Conservation (phyloP, 2,113 vertebrate genomes). For the Andinoacara biseriatus region DNA sequence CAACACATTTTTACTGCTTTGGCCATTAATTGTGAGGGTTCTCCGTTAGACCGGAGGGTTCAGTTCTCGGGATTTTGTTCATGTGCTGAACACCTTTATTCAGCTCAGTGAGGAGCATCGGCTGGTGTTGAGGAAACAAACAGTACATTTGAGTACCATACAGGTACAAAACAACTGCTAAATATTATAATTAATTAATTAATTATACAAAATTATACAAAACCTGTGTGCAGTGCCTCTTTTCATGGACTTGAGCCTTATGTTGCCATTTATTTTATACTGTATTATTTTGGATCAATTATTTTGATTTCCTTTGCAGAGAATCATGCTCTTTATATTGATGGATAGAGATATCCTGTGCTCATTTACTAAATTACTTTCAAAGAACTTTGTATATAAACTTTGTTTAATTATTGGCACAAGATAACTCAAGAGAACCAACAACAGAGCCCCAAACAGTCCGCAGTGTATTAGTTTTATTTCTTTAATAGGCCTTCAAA, state of each 20-base stretch:
- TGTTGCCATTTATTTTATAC: background rate
- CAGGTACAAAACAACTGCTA: background rate
- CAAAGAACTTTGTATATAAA: background rate
- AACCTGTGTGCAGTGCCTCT: background rate
- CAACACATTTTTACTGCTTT: background rate
- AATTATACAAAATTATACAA: background rate
- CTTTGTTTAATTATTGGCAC: background rate
- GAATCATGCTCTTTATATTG: background rate
- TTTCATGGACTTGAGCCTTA: background rate
- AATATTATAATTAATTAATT: too few relatives aligned
- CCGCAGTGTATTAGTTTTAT: background rate
- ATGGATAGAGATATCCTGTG: background rate
- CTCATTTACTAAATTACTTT: background rate
- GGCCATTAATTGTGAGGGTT: background rate
- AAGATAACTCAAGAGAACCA: background rate
- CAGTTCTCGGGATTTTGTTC: background rate
- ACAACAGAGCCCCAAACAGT: background rate
- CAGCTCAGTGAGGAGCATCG: background rate
- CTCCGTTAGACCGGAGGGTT: background rate
- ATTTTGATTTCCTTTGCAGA: background rate
- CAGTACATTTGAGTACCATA: background rate
- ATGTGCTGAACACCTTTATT: background rate
- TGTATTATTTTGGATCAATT: background rate
- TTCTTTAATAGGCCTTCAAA: too few relatives aligned
- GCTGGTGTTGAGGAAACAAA: background rate